A percentile compares a stretch with the other conserved stretches of the same genome.
Conservation (phyloP, 2,113 vertebrate genomes). For the Chionodraco myersi region DNA sequence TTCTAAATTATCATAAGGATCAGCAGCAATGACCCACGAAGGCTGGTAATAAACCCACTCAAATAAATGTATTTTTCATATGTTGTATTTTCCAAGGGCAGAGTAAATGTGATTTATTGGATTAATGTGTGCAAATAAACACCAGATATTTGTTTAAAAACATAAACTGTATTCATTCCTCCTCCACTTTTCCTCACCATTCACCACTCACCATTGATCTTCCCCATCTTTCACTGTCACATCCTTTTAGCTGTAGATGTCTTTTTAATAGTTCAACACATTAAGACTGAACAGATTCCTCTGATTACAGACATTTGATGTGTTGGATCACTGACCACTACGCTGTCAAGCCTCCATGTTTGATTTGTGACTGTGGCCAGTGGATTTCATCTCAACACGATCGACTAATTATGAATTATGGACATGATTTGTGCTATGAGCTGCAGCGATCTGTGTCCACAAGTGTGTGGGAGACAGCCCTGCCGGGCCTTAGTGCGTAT, state of each 20-base stretch:
- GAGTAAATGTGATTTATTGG: constrained; percentile 3
- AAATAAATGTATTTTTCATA: neutral
- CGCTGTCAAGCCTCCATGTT: constrained; percentile 19
- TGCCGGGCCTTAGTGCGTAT: neutral
- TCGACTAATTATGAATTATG: constrained; percentile 29
- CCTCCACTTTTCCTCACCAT: neutral
- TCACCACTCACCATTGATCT: constrained; percentile 14
- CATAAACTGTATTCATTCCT: neutral
- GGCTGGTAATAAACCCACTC: neutral
- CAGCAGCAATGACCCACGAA: constrained; percentile 26
- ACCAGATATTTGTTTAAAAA: neutral
- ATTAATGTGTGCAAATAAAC: neutral
- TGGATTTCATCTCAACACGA: constrained; percentile 36
- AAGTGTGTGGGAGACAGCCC: neutral
- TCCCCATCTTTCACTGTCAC: constrained; percentile 48
- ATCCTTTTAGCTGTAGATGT: constrained; percentile 32
- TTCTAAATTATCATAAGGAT: constrained; percentile 32
- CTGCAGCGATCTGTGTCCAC: neutral
- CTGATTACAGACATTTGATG: constrained; percentile 42
- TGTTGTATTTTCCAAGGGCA: neutral
- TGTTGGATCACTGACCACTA: constrained; percentile 29
- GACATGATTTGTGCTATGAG: neutral
- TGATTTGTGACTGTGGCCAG: constrained; percentile 43
- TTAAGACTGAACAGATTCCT: constrained; percentile 52
- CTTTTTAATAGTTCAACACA: constrained; percentile 64